Base-by-base conservation (phyloP, 2,888 invertebrate species). In the Prosapia bicincta region DNA sequence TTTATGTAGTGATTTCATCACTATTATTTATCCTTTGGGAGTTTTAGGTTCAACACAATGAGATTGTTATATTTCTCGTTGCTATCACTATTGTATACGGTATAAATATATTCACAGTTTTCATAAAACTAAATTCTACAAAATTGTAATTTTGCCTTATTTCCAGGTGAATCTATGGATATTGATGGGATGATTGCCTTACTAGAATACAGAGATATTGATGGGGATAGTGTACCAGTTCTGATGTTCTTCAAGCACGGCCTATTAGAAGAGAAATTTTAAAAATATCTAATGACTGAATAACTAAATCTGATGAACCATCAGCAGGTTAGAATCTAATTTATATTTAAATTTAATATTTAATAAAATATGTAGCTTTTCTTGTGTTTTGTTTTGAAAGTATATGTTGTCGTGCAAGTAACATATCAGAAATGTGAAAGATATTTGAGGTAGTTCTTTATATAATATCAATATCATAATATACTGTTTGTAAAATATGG, bases 221-320 rank as follows among this genome's bases (percentile, higher is more conserved):
- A 95, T 81, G 95, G 94, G 71, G 88, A 90, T 3, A 92, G 92
- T 80, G 89, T 92, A 72, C 98, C 98, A 71, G 91, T 96, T 81
- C 88, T 98, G 85, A 95, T 97, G 93, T 96, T 97, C 87, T 96
- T 96, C 88, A 98, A 97, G 87, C 97, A 98, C 83, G 98, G 97
- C 79, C 90, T 98, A 78, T 91, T 93, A 76, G 97, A 97, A 85
- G 98, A 98, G 87, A 98, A 99, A 87, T 95, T 94, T 88, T 97
- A 95, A 87, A 54, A 20, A 54, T 54, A 54, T 2, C 68, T 68
- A 38, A 71, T 30, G 28, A 38, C 13, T 20, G 20, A 74, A 26
- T 66, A 32, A 26, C 69, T 54, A 54, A 54, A 54, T 20, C 20
- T 54, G 54, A 54, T 54, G 54, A 20, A 54, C 54, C 3, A 54